Evolutionary conservation across 2,113 vertebrate genomes (phyloP).

Genomic region (Lepus europaeus): DNA sequence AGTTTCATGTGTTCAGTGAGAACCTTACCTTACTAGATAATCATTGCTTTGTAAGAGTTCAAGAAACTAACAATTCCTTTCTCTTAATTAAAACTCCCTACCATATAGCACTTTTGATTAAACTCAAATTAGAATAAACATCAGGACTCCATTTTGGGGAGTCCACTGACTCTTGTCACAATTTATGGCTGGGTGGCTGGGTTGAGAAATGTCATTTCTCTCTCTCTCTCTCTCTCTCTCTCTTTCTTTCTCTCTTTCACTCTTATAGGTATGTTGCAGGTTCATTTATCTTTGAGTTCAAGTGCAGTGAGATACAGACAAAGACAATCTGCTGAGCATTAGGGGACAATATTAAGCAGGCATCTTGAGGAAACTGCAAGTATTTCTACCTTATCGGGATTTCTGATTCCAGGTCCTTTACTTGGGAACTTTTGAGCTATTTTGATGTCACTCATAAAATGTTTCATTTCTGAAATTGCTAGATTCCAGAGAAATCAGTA

Average conservation of each 20-base stretch:
- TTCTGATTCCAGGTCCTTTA: slow-evolving; percentile 48
- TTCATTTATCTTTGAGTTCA: slow-evolving; percentile 76
- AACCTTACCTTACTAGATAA: slow-evolving; percentile 73
- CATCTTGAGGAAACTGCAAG: slow-evolving; percentile 57
- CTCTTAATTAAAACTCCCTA: slow-evolving; percentile 79
- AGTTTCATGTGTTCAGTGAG: slow-evolving; percentile 74
- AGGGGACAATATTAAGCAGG: slow-evolving; percentile 61
- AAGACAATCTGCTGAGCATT: slow-evolving; percentile 15
- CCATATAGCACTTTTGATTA: slow-evolving; percentile 70
- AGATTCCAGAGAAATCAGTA: slow-evolving; percentile 57
- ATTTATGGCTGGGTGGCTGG: slow-evolving; percentile 48
- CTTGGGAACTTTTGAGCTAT: slow-evolving; percentile 72
- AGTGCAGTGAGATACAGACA: slow-evolving; percentile 22
- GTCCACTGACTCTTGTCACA: slow-evolving; percentile 43
- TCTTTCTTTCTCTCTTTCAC: slow-evolving; percentile 61
- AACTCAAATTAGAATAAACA: slow-evolving; percentile 72
- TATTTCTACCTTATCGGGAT: slow-evolving; percentile 73
- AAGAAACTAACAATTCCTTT: slow-evolving; percentile 75
- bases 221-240: slow-evolving; percentile 57
- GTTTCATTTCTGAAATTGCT: slow-evolving; percentile 69
- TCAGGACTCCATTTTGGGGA: slow-evolving; percentile 69
- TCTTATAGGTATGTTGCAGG: slow-evolving; percentile 30
- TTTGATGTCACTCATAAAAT: slow-evolving; percentile 54
- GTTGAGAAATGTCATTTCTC: slow-evolving; percentile 71
- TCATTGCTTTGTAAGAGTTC: slow-evolving; percentile 77